phyloP scores from a whole-genome alignment of 2,888 invertebrate genomes.

The Cosmia trapezina region DNA sequence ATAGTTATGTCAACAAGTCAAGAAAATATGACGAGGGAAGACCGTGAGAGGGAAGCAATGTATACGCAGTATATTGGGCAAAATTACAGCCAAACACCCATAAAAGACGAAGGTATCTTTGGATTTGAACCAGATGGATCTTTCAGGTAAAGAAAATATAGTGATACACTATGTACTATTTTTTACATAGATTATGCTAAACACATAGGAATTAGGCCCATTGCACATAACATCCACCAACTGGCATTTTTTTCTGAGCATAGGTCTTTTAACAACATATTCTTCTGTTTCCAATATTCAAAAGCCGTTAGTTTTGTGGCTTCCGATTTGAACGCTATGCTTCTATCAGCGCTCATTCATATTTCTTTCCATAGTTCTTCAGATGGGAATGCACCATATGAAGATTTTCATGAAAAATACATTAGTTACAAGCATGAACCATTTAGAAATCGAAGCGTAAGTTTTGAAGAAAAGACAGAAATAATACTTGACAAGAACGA shows the following conservation, averaged over 20 bases:
- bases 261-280: constrained; percentile 46
- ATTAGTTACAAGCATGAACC: constrained; percentile 93
- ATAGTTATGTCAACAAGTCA: constrained; percentile 91
- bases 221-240: constrained; percentile 65
- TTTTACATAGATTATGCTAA: constrained; percentile 42
- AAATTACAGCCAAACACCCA: constrained; percentile 90
- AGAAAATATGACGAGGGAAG: constrained; percentile 90
- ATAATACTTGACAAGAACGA: constrained; percentile 80
- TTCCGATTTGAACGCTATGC: constrained; percentile 72
- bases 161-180: constrained; percentile 4
- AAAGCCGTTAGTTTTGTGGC: constrained; percentile 60
- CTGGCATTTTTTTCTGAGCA: constrained; percentile 50
- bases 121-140: constrained; percentile 89
- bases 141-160: constrained; percentile 80
- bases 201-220: constrained; percentile 61
- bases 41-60: constrained; percentile 85
- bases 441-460: constrained; percentile 94
- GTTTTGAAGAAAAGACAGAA: constrained; percentile 91
- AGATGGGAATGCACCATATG: constrained; percentile 91
- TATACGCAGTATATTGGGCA: constrained; percentile 85
- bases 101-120: constrained; percentile 91
- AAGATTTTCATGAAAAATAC: constrained; percentile 95
- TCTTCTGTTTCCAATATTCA: constrained; percentile 52
- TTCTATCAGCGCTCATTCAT: constrained; percentile 83
- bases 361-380: constrained; percentile 90